These are phyloP conservation scores for Marcusenius ussheri DNA, from an alignment of 2,113 vertebrate species.

Conservation along the genomic window DNA sequence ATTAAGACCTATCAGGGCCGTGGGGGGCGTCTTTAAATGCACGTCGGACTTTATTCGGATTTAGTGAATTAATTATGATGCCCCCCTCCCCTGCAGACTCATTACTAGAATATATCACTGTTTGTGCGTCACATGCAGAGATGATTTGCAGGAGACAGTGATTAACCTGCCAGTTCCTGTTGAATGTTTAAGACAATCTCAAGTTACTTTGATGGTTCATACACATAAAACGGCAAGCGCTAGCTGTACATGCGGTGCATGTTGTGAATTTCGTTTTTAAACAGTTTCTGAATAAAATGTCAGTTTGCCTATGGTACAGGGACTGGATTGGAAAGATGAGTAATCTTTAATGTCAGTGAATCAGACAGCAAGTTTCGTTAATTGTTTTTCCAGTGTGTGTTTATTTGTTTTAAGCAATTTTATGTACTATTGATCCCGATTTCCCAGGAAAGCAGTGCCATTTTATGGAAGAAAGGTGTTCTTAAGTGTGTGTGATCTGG, in stretches of 20 bases:
- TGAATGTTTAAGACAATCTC: not conserved
- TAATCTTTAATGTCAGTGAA: not conserved
- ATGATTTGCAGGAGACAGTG: not conserved
- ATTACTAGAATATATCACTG: not conserved
- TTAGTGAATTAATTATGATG: conserved; percentile 2
- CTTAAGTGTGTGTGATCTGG: not conserved
- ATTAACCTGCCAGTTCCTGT: not conserved
- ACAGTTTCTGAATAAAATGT: not conserved
- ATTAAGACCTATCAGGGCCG: not conserved
- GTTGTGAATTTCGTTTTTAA: not conserved
- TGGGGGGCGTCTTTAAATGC: not conserved
- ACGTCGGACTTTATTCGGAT: not conserved
- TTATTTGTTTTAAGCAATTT: not conserved
- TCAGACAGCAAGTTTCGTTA: not conserved
- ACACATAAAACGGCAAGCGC: not conserved
- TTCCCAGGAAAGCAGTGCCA: not conserved
- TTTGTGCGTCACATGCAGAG: not conserved
- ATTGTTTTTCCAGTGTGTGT: not conserved
- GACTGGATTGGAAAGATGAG: not conserved
- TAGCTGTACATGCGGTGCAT: not conserved
- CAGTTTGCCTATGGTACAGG: not conserved
- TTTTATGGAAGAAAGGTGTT: not conserved
- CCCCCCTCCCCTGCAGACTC: not conserved
- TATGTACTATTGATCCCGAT: not conserved
- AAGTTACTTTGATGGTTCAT: not conserved